Percentiles rank a stretch among this genome's conserved stretches.
phyloP scores from a whole-genome alignment of 2,888 invertebrate genomes.

The Drosophila cognata region DNA sequence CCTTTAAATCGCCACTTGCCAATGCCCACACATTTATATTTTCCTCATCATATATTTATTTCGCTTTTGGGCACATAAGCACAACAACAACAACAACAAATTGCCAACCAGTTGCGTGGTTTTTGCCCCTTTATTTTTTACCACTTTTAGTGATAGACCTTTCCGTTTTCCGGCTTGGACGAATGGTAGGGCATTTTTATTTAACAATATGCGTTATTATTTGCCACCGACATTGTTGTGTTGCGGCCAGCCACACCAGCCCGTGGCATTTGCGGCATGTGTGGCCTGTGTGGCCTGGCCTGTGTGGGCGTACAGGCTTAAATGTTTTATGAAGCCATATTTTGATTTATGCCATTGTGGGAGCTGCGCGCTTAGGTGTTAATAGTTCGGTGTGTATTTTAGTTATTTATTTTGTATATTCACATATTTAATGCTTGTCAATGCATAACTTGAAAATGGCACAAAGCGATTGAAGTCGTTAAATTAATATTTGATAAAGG shows the following conservation, averaged over 20 bases:
- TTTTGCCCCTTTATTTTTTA: conserved; percentile 22
- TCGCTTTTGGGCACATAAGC: conserved; percentile 6
- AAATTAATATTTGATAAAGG: conserved; percentile 8
- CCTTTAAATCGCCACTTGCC: conserved; percentile 53
- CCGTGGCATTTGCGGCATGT: conserved; percentile 23
- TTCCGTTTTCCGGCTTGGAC: conserved; percentile 57
- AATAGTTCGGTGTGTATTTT: conserved; percentile 61
- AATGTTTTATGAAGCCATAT: conserved; percentile 76
- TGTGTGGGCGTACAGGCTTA: conserved; percentile 40
- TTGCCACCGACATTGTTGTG: conserved; percentile 23
- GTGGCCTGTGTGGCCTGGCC: conserved; percentile 11
- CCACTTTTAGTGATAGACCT: conserved; percentile 56
- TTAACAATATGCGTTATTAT: conserved; percentile 63
- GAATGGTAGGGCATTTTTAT: conserved; percentile 68
- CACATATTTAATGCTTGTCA: conserved; percentile 36
- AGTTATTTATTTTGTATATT: conserved; percentile 7
- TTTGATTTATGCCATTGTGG: conserved; percentile 62
- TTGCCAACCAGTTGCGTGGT: conserved; percentile 73
- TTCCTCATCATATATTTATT: conserved; percentile 31
- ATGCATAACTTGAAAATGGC: conserved; percentile 37
- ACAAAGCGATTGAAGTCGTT: not conserved
- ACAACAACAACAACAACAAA: conserved; percentile 28
- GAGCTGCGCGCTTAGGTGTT: conserved; percentile 66
- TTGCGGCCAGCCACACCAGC: conserved; percentile 7
- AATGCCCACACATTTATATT: conserved; percentile 52